Base-by-base conservation (phyloP, 2,888 invertebrate genomes). In the Leucoptera coffeella region DNA sequence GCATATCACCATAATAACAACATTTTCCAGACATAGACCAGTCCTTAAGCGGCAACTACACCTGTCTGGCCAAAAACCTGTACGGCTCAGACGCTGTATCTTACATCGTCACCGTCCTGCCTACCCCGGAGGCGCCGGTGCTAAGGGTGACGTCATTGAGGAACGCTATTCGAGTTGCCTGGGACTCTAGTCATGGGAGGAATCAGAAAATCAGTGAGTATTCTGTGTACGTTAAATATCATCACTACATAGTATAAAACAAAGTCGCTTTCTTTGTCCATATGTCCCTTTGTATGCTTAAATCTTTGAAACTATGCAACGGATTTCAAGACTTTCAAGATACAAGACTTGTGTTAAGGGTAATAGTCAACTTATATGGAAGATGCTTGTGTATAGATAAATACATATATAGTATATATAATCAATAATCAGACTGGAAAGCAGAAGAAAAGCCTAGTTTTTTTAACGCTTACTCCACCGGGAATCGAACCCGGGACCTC, bases 21-120 rank as follows among this genome's bases (percentile, higher is more conserved):
- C n/a, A n/a, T n/a, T n/a, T n/a, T 54, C 15, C 54, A 84, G 84
- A 80, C 40, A 74, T 82, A 30, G 83, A 84, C 42, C 75, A 76
- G 39, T 80, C 82, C 2, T 57, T 85, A 25, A 80, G 82, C 32
- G 86, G 86, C 24, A 87, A 87, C 67, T 87, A 85, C 55, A 82
- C 84, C 1, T 87, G 87, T 42, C 69, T 81, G 11, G 85, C 84
- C 1, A 84, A 84, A 46, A 92, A 91, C 55, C 64, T 83, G n/a
- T 85, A 86, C 44, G 91, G 91, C 1, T 82, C 81, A 23, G 91
- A 91, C 47, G 81, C 84, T 24, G 84, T 91, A 20, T 80, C 82
- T 6, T 89, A 89, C 48, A 77, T 80, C 14, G 74, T 92, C 12
- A 73, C 80, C 30, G 87, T 90, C 1, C 73, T 87, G 40, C 81